Percentiles rank a stretch among this genome's conserved stretches.
Conservation (phyloP, 2,888 invertebrate genomes). For the Liodrosophila aerea region DNA sequence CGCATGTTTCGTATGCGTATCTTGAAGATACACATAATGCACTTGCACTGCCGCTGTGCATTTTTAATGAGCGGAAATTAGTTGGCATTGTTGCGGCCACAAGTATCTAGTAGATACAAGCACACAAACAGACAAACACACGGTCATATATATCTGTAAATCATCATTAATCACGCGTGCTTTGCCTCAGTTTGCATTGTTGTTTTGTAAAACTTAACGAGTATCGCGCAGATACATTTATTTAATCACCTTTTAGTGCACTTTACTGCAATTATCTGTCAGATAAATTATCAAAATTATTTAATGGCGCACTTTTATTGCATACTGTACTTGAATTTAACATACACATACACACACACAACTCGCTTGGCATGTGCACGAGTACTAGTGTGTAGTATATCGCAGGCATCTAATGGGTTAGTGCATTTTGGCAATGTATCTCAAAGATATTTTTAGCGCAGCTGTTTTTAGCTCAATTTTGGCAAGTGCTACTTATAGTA, state of each 20-base stretch:
- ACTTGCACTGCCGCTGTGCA: conserved; percentile 53
- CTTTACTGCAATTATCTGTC: conserved; percentile 54
- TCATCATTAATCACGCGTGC: conserved; percentile 63
- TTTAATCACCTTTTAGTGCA: conserved; percentile 45
- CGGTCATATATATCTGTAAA: conserved; percentile 47
- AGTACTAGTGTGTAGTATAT: too few species aligned
- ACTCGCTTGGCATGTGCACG: too few species aligned
- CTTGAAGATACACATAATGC: conserved; percentile 59
- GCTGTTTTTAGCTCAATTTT: conserved; percentile 47
- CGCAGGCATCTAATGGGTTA: not conserved
- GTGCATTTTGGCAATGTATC: conserved; percentile 38
- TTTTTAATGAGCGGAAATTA: conserved; percentile 75
- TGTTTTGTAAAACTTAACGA: conserved; percentile 2
- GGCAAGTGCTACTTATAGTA: conserved; percentile 12
- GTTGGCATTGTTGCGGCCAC: conserved; percentile 69
- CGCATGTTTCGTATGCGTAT: conserved; percentile 65
- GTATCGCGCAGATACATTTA: conserved; percentile 34
- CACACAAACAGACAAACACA: conserved; percentile 20
- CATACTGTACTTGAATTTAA: conserved; percentile 7
- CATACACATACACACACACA: conserved; percentile 12
- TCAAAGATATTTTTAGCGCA: conserved; percentile 33
- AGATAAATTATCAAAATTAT: conserved; percentile 60
- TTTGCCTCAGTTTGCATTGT: conserved; percentile 5
- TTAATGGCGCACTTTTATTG: conserved; percentile 35
- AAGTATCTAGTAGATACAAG: conserved; percentile 15